Percentiles rank a stretch among this genome's conserved stretches.
Evolutionary conservation across 2,113 vertebrate genomes (phyloP).

Genomic region (Zeus faber): DNA sequence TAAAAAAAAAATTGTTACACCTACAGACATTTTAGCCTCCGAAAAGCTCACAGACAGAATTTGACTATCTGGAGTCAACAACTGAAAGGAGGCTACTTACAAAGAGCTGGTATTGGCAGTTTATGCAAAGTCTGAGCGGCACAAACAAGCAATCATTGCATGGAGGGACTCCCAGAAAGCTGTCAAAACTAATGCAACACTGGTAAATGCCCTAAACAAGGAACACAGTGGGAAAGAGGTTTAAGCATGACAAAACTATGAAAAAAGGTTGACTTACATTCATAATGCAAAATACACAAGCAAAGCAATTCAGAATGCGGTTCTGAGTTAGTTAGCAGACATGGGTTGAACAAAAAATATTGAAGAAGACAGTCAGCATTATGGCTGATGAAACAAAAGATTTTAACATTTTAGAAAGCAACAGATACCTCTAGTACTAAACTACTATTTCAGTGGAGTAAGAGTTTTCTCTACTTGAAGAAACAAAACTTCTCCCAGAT

Average conservation of each 20-base stretch:
- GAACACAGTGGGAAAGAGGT: slow-evolving; percentile 2
- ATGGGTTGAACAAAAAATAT: slow-evolving; percentile 16
- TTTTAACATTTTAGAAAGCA: background rate
- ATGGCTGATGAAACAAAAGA: slow-evolving; percentile 8
- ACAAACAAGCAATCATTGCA: background rate
- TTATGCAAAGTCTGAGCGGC: background rate
- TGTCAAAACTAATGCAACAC: slow-evolving; percentile 1
- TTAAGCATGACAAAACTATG: background rate
- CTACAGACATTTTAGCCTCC: too few relatives aligned
- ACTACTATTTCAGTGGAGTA: background rate
- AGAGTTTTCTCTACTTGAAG: background rate
- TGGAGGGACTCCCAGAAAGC: too few relatives aligned
- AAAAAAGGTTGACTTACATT: slow-evolving; percentile 4
- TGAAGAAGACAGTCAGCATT: slow-evolving; percentile 14
- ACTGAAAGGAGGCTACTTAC: too few relatives aligned
- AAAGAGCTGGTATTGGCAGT: too few relatives aligned
- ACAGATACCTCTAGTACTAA: background rate
- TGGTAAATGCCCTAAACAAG: background rate
- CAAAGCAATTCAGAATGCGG: slow-evolving; percentile 27
- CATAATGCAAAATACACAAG: slow-evolving; percentile 29
- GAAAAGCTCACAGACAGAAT: too few relatives aligned
- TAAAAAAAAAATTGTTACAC: too few relatives aligned
- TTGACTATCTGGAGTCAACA: too few relatives aligned
- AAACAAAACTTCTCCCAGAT: too few relatives aligned
- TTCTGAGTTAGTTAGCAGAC: slow-evolving; percentile 19